Conservation (phyloP, 2,797 vertebrate genomes). For the Tarsius wallacei region DNA sequence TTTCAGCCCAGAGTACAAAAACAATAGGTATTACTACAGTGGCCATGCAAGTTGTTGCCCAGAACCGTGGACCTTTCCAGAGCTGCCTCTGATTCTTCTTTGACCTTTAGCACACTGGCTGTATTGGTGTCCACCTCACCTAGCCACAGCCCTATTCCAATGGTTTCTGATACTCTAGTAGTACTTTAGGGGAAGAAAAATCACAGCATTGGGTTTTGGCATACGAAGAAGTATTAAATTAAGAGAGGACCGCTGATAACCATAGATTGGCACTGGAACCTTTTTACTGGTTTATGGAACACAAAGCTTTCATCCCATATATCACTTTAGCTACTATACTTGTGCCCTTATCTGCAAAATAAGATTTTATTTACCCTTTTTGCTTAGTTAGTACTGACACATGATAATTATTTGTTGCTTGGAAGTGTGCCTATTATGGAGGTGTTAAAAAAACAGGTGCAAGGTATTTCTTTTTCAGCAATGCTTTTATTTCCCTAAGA, state of each 20-base stretch:
- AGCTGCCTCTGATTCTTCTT: neutral
- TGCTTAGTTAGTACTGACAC: neutral
- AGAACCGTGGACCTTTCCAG: neutral
- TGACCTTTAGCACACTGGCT: neutral
- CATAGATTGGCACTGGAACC: neutral
- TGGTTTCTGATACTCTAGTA: neutral
- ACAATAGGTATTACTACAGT: no score
- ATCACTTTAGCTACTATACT: neutral
- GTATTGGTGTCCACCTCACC: neutral
- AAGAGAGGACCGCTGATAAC: neutral
- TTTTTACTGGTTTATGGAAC: neutral
- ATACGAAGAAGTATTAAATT: neutral
- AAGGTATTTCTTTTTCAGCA: neutral
- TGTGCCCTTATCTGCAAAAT: neutral
- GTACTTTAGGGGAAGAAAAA: neutral
- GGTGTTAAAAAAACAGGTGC: neutral
- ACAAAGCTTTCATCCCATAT: neutral
- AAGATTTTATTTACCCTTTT: conserved; percentile 33
- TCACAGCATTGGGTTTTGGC: neutral
- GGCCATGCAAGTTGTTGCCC: fast-evolving
- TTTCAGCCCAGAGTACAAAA: neutral
- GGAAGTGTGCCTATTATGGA: neutral
- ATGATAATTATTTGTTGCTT: neutral
- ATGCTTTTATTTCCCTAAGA: neutral
- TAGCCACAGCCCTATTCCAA: neutral